Percentiles rank a stretch among this genome's conserved stretches.
These are phyloP conservation scores for Narcine bancroftii DNA, from an alignment of 2,113 vertebrate species.

Conservation along the genomic window DNA sequence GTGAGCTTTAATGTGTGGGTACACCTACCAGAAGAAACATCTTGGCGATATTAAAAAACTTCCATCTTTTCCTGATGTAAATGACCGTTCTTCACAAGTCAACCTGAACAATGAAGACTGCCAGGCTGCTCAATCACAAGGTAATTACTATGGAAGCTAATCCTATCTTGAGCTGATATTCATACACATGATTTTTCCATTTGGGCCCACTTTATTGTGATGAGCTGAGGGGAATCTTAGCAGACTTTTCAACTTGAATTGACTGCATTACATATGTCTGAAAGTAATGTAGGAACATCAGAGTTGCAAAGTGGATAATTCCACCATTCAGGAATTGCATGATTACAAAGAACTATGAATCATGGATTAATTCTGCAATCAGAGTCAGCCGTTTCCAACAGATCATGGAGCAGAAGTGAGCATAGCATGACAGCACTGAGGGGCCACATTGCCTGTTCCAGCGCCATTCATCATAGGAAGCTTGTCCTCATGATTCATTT, in stretches of 20 bases:
- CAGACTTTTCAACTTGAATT: neutral
- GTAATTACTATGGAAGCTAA: neutral
- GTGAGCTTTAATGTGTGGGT: too few species aligned
- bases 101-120: neutral
- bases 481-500: too few species aligned
- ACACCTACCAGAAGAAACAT: too few species aligned
- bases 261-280: neutral
- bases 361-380: neutral
- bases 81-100: neutral
- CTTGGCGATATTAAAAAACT: too few species aligned
- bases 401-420: too few species aligned
- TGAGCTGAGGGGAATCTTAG: neutral
- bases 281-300: neutral
- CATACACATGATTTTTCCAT: conserved; percentile 11
- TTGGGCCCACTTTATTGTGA: neutral
- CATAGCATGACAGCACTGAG: too few species aligned
- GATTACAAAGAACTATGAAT: neutral
- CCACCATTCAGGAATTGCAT: neutral
- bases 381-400: neutral
- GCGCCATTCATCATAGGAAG: too few species aligned
- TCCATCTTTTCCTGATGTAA: neutral
- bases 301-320: neutral
- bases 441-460: too few species aligned
- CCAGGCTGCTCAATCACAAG: neutral
- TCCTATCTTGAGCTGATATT: conserved; percentile 3